A percentile compares a stretch with the other conserved stretches of the same genome.
These are phyloP conservation scores for Propithecus coquereli DNA, from an alignment of 2,113 vertebrate species.

Conservation along the genomic window DNA sequence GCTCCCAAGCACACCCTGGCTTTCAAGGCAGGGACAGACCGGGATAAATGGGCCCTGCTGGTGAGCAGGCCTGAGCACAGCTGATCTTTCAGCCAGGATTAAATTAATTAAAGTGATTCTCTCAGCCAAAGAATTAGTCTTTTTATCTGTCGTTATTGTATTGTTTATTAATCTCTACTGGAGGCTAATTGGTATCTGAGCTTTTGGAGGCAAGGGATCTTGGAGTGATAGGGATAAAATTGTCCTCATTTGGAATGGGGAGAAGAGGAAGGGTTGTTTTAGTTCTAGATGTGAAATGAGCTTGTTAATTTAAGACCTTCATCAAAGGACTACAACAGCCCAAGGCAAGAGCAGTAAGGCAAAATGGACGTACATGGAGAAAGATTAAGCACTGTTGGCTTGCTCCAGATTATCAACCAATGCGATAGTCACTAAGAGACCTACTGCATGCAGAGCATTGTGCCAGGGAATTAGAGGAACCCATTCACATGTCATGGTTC, in stretches of 20 bases:
- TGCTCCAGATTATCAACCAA: not conserved
- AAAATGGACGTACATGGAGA: not conserved
- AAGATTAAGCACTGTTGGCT: not conserved
- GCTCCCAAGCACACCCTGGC: conserved; percentile 88
- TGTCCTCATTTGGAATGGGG: conserved; percentile 56
- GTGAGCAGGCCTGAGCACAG: conserved; percentile 85
- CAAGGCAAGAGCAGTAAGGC: conserved; percentile 41
- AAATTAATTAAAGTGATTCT: conserved; percentile 94
- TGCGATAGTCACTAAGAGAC: not conserved
- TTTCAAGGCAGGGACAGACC: conserved; percentile 75
- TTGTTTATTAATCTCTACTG: conserved; percentile 86
- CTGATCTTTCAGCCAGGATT: conserved; percentile 95
- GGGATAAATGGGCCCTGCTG: conserved; percentile 83
- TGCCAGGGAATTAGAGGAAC: not conserved
- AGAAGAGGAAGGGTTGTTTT: conserved; percentile 57
- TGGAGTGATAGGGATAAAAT: conserved; percentile 61
- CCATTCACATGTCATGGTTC: not conserved
- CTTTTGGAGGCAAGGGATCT: conserved; percentile 70
- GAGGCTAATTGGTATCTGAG: conserved; percentile 84
- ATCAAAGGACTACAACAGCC: conserved; percentile 60
- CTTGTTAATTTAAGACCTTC: conserved; percentile 66
- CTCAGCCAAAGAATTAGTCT: conserved; percentile 83
- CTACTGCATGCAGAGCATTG: not conserved
- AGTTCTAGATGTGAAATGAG: conserved; percentile 54
- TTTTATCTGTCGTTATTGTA: conserved; percentile 85